These are phyloP conservation scores for Crotalus horridus DNA, from an alignment of 2,113 vertebrate species.

Conservation along the genomic window DNA sequence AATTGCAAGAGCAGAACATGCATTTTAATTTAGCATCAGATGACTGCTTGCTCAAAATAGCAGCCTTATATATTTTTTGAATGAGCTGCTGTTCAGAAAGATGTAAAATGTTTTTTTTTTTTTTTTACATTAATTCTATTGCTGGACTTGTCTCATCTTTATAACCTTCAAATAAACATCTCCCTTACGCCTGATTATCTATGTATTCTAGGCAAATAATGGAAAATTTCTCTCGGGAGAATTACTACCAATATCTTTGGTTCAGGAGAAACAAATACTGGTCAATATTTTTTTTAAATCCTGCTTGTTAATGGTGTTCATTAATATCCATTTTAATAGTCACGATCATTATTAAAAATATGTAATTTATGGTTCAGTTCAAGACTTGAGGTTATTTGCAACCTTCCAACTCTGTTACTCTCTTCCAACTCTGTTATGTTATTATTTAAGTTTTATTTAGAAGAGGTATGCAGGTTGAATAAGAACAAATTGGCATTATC, in stretches of 20 bases:
- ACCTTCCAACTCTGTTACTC: background rate
- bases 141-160: conserved; percentile 22
- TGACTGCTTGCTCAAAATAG: background rate
- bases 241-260: conserved; percentile 16
- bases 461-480: background rate
- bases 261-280: conserved; percentile 39
- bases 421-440: background rate
- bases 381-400: background rate
- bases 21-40: conserved; percentile 2
- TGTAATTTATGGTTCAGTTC: background rate
- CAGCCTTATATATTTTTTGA: background rate
- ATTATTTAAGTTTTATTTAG: background rate
- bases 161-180: conserved; percentile 12
- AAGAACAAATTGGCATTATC: background rate
- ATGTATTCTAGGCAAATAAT: conserved; percentile 19
- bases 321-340: conserved; percentile 4
- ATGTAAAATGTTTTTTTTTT: conserved; percentile 7
- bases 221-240: conserved; percentile 26
- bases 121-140: conserved; percentile 20
- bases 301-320: conserved; percentile 12
- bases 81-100: background rate
- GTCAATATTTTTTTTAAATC: background rate
- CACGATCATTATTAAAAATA: background rate
- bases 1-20: background rate
- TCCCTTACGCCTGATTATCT: conserved; percentile 11